phyloP scores from a whole-genome alignment of 2,797 vertebrate genomes.

The Clangula hyemalis region DNA sequence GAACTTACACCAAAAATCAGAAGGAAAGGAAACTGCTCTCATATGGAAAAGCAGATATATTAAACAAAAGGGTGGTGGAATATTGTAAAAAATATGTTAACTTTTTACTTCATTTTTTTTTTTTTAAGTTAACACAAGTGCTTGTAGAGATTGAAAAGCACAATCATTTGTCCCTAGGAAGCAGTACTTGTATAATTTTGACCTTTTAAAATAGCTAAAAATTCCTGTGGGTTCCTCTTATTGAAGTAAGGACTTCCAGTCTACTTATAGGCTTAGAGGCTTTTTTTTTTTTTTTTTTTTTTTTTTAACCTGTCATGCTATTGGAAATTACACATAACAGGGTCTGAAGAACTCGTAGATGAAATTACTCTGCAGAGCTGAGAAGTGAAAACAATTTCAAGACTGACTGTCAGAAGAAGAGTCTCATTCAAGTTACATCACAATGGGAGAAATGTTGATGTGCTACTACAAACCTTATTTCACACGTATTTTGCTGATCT shows the following conservation, averaged over 20 bases:
- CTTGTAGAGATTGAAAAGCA: not conserved
- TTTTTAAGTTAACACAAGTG: not conserved
- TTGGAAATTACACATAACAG: not conserved
- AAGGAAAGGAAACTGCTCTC: not conserved
- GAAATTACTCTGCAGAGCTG: not conserved
- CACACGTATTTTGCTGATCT: not conserved
- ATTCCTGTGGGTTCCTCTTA: not conserved
- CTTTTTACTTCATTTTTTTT: slow-evolving; percentile 19
- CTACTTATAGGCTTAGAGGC: not conserved
- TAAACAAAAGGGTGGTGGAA: not conserved
- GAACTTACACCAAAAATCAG: not conserved
- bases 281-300: not conserved
- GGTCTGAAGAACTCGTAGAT: not conserved
- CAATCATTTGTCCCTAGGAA: not conserved
- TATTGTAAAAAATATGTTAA: not conserved
- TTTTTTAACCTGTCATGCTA: not conserved
- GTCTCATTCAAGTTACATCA: not conserved
- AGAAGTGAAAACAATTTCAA: not conserved
- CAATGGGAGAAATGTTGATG: not conserved
- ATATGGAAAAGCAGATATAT: not conserved
- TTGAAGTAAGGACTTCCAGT: not conserved
- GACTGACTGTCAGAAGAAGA: not conserved
- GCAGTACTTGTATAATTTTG: not conserved
- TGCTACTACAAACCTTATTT: not conserved
- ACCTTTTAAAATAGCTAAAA: not conserved